Evolutionary conservation across 2,797 vertebrate species (phyloP), one percentile per base, ranked within the genome.

Genomic region (Hylomyscus alleni): DNA sequence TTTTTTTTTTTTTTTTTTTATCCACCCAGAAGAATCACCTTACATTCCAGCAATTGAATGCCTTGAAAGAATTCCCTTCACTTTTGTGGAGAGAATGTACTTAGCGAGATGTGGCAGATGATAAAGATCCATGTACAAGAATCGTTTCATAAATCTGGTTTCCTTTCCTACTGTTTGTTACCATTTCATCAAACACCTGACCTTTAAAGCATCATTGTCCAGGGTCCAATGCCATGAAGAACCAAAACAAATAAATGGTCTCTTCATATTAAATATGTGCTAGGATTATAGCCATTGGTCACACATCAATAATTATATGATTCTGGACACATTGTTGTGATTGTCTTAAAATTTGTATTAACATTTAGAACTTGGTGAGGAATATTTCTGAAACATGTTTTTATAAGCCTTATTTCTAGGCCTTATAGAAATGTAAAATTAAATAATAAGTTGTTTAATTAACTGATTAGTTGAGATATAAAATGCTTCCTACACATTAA

Each of bases 91-190:
- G 0, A 95, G 1, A 0, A 58, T 69, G 89, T 93, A 14, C 26
- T 14, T 15, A n/a, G 50, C 12, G 2, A 1, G 9, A 56, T 34
- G 1, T 15, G 12, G 6, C 4, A 81, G 52, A 81, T 44, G 2
- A 1, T 0, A 9, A 89, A 37, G 1, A 4, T 69, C 19, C n/a
- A 2, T 52, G 40, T 4, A 13, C 40, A 69, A 85, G 1, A 0
- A 62, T 4, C 1, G 26, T 82, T 72, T 76, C 7, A 62, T 10
- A 84, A 62, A 31, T 72, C 62, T 1, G 4, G 1, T 0, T 19
- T 90, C 13, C 17, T 62, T 4, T 89, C n/a, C 6, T 75, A 34
- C 31, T 5, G 4, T 73, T 34, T 15, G 75, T 6, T 90, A 13
- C 5, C 20, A 85, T 24, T 56, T 87, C 62, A 90, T 17, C 11